Base-by-base conservation (phyloP, 2,888 invertebrate species). In the Eristalinus sepulchralis region DNA sequence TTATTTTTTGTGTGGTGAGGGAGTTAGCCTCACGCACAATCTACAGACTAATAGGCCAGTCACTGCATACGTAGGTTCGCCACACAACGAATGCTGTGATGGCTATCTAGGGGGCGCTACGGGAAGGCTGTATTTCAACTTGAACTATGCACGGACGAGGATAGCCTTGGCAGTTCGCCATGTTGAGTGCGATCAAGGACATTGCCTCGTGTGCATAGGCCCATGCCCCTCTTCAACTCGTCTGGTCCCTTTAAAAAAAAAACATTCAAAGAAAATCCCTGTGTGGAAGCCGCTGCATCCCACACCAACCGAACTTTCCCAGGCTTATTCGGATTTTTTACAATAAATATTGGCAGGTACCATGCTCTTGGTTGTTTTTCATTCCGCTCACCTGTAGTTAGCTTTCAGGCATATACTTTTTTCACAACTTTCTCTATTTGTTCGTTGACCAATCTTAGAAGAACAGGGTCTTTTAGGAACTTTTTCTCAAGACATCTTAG, bases 191-290 rank as follows among this genome's bases (percentile, higher is more conserved):
- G n/a, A n/a, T n/a, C n/a, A n/a, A n/a, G n/a, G n/a, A n/a, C n/a
- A n/a, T n/a, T n/a, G n/a, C n/a, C n/a, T n/a, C n/a, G n/a, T n/a
- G n/a, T n/a, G n/a, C n/a, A n/a, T n/a, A n/a, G n/a, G n/a, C n/a
- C n/a, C n/a, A n/a, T n/a, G n/a, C n/a, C n/a, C n/a, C n/a, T n/a
- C 27, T 27, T 27, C 27, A 27, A 5, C 27, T 27, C 27, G 27
- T 27, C 91, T 0, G 91, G 90, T n/a, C 47, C 47, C 1, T 91
- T 91, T 9, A 86, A 82, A 6, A 90, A 67, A 10, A 92, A 71
- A 13, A 79, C 88, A 76, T 91, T 91, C 17, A 91, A 70, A 13
- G 88, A 89, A 2, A 88, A 59, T 5, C 89, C 90, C 6, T 89
- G 31, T 27, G 60, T 31, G 53, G 83, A 33, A 0, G 90, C 90